A percentile compares a stretch with the other conserved stretches of the same genome.
phyloP scores from a whole-genome alignment of 2,797 vertebrate genomes.

The Sandelia bainsii region DNA sequence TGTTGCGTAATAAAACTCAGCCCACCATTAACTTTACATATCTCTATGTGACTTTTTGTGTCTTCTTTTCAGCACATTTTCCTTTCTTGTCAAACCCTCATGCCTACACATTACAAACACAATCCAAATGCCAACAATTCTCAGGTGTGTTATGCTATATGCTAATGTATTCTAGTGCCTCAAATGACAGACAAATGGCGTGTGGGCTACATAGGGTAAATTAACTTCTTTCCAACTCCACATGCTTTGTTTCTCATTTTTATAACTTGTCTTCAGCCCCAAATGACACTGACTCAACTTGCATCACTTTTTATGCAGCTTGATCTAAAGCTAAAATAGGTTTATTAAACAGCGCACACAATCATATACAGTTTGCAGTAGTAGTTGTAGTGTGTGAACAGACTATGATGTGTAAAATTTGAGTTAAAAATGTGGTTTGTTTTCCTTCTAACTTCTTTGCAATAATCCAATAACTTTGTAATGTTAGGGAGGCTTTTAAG shows the following conservation, averaged over 20 bases:
- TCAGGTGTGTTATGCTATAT: not conserved
- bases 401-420: not conserved
- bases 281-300: not conserved
- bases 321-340: not conserved
- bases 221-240: not conserved
- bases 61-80: not conserved
- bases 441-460: not conserved
- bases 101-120: not conserved
- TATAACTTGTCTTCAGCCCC: too few species aligned
- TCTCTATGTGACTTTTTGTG: too few species aligned
- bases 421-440: not conserved
- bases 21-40: not conserved
- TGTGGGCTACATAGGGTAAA: not conserved
- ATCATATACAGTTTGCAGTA: not conserved
- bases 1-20: conserved; percentile 66
- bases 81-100: not conserved
- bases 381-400: not conserved
- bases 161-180: too few species aligned
- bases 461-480: not conserved
- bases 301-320: not conserved
- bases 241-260: not conserved
- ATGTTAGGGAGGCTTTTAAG: not conserved
- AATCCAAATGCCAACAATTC: not conserved
- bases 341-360: not conserved
- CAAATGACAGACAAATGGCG: not conserved